Evolutionary conservation across 2,113 vertebrate genomes (phyloP).

Genomic region (Megaptera novaeangliae): DNA sequence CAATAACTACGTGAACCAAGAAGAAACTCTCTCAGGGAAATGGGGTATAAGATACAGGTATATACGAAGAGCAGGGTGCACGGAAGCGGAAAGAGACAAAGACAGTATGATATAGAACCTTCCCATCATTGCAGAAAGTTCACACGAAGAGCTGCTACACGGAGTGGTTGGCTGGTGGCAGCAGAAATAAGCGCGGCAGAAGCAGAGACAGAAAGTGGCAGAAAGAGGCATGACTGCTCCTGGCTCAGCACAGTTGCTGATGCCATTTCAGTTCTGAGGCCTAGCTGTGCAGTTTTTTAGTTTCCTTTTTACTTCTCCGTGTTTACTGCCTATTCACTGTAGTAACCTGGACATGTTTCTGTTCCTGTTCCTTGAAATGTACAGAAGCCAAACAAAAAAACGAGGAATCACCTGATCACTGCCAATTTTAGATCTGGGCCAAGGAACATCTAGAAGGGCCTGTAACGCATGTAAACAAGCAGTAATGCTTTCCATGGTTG

Average conservation of each 20-base stretch:
- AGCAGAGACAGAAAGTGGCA: neutral
- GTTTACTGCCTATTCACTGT: neutral
- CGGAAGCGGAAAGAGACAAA: neutral
- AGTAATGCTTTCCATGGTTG: constrained; percentile 91
- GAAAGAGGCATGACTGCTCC: neutral
- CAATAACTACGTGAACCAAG: neutral
- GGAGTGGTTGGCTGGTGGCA: neutral
- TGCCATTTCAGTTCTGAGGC: neutral
- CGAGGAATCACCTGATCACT: constrained; percentile 88
- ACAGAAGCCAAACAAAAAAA: neutral
- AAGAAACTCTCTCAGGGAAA: neutral
- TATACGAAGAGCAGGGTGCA: neutral
- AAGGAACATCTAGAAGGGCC: constrained; percentile 87
- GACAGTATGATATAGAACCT: neutral
- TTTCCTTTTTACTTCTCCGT: neutral
- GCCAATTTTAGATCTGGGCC: constrained; percentile 91
- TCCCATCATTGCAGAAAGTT: neutral
- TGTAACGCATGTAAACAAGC: constrained; percentile 90
- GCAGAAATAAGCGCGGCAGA: neutral
- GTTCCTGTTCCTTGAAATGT: neutral
- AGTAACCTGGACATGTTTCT: neutral
- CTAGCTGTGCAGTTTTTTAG: too few species aligned
- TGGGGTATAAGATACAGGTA: neutral
- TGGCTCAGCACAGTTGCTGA: neutral
- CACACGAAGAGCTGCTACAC: neutral